Base-by-base conservation (phyloP, 2,113 vertebrate species). In the Pimephales promelas region DNA sequence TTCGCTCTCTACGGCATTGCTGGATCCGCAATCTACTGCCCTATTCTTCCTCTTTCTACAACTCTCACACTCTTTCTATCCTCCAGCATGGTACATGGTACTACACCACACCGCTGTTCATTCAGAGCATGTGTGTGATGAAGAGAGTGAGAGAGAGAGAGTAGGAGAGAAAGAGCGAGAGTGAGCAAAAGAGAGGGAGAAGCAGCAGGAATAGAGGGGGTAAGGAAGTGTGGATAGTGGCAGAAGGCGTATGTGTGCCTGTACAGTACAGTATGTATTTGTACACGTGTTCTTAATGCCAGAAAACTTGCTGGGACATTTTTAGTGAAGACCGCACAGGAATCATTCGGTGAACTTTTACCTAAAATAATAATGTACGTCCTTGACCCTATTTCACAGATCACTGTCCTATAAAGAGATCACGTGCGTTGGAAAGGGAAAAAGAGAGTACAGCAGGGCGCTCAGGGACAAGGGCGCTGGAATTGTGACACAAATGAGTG, bases 181-280 rank as follows among this genome's bases (percentile, higher is more conserved):
- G 82, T 16, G 86, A 49, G 70, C 22, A 71, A 52, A 47, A 83
- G 77, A 83, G 85, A 89, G 86, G 40, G 28, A 81, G 18, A 56
- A 52, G 54, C 52, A 56, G 78, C 36, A 34, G 77, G 64, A 74
- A 79, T 85, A 83, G 80, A 82, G 88, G 87, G 84, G 68, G 83
- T 40, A 54, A 79, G 59, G 79, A 81, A 86, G 71, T 81, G 87
- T 89, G 83, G 79, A 73, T 77, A 77, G 54, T 88, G 77, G 89
- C 90, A 92, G 88, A 91, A 90, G 89, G 90, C 89, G 72, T 87
- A 87, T 78, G 85, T 88, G 83, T 86, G 87, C 56, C 57, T 76
- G 72, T 52, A 74, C 72, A 52, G 80, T 88, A 28, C 61, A 79
- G 54, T 62, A 74, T 74, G 79, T 79, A 72, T 84, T 59, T 36